These are phyloP conservation scores for Seriola quinqueradiata DNA, from an alignment of 2,113 vertebrate genomes.

Conservation along the genomic window DNA sequence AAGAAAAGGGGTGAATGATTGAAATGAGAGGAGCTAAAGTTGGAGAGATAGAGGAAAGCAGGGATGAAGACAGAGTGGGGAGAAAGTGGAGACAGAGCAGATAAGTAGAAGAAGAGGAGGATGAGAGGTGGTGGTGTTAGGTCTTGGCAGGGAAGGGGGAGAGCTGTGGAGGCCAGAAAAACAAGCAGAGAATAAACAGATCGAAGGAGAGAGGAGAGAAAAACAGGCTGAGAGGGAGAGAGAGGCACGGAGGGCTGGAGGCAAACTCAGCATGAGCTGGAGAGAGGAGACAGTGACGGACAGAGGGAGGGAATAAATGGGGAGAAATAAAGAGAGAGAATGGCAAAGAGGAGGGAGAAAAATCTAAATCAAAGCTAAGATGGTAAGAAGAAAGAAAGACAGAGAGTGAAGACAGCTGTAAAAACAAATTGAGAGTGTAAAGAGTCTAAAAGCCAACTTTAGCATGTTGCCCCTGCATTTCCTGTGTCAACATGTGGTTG, in stretches of 20 bases:
- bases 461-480: neutral
- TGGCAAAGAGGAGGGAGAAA: neutral
- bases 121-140: constrained; percentile 17
- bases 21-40: neutral
- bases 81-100: neutral
- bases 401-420: no score
- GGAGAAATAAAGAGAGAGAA: constrained; percentile 6
- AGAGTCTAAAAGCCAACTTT: neutral
- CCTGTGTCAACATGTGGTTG: neutral
- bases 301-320: constrained; percentile 52
- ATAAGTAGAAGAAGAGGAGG: neutral
- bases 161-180: constrained; percentile 69
- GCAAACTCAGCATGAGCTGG: constrained; percentile 71
- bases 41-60: neutral
- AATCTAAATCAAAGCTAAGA: constrained; percentile 7
- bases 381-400: neutral
- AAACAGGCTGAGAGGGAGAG: constrained; percentile 66
- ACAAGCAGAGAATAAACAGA: constrained; percentile 77
- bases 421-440: neutral
- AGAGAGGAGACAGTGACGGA: constrained; percentile 50
- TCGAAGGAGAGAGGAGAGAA: constrained; percentile 72
- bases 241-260: constrained; percentile 64
- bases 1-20: neutral
- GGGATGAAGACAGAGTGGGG: neutral
- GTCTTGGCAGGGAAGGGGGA: constrained; percentile 17